Percentiles rank a stretch among this genome's conserved stretches.
These are phyloP conservation scores for Ranitomeya imitator DNA, from an alignment of 2,113 vertebrate species.

Conservation along the genomic window DNA sequence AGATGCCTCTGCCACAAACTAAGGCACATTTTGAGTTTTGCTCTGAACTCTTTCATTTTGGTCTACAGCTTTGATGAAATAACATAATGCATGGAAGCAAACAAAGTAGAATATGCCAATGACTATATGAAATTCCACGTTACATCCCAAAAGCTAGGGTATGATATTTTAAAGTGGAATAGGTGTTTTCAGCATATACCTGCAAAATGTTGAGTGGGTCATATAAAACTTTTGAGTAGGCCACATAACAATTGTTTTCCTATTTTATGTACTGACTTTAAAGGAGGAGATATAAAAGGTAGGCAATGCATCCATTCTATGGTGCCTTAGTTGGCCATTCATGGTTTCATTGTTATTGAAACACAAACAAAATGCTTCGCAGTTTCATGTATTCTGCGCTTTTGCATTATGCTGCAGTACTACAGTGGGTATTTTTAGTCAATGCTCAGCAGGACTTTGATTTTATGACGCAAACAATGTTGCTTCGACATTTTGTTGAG, in stretches of 20 bases:
- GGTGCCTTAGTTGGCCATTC: neutral
- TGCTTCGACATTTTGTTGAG: constrained; percentile 34
- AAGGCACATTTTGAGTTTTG: too few species aligned
- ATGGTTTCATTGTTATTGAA: neutral
- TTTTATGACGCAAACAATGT: constrained; percentile 28
- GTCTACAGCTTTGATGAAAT: too few species aligned
- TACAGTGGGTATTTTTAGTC: neutral
- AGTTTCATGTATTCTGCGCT: neutral
- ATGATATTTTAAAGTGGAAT: too few species aligned
- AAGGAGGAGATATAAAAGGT: neutral
- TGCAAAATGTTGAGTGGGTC: too few species aligned
- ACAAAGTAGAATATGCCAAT: too few species aligned
- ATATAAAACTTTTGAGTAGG: neutral
- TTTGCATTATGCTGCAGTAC: neutral
- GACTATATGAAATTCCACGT: too few species aligned
- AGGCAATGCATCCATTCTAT: neutral
- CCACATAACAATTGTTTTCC: neutral
- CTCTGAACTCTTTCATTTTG: too few species aligned
- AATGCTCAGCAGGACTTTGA: neutral
- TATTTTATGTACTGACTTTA: neutral
- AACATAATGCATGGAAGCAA: too few species aligned
- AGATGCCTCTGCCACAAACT: too few species aligned
- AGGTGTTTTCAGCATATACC: too few species aligned
- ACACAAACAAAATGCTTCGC: too few species aligned
- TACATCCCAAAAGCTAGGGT: too few species aligned